Evolutionary conservation across 2,888 invertebrate species (phyloP).

Genomic region (Fabriciana adippe): DNA sequence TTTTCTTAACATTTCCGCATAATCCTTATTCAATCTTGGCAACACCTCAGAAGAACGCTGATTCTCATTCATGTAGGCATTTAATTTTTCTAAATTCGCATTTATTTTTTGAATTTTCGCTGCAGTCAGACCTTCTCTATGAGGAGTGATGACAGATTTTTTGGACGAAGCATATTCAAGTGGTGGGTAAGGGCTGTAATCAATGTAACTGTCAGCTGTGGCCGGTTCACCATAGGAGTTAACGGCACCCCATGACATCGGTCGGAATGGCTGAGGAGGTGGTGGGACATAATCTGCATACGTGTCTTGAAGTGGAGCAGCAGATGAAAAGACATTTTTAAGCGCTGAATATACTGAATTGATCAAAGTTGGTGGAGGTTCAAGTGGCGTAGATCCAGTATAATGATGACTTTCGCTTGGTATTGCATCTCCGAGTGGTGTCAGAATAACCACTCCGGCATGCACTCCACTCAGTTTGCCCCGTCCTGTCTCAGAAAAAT

Average conservation of each 20-base stretch:
- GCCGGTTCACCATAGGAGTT: slow-evolving; percentile 76
- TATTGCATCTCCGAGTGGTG: slow-evolving; percentile 64
- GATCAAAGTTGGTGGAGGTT: slow-evolving; percentile 69
- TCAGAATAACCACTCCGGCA: slow-evolving; percentile 73
- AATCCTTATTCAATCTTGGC: slow-evolving; percentile 57
- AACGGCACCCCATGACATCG: slow-evolving; percentile 69
- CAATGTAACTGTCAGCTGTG: slow-evolving; percentile 58
- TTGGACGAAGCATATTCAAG: slow-evolving; percentile 63
- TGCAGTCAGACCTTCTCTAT: slow-evolving; percentile 57
- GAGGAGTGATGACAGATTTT: slow-evolving; percentile 46
- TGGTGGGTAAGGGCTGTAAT: slow-evolving; percentile 62
- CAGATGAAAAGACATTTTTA: slow-evolving; percentile 62
- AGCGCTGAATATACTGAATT: slow-evolving; percentile 70
- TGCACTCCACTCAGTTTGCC: slow-evolving; percentile 74
- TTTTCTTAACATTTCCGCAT: slow-evolving; percentile 57
- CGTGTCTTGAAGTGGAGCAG: slow-evolving; percentile 44
- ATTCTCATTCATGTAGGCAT: slow-evolving; percentile 56
- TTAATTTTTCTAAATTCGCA: slow-evolving; percentile 65
- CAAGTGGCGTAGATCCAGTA: slow-evolving; percentile 63
- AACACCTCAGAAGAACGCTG: slow-evolving; percentile 67
- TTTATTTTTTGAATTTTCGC: slow-evolving; percentile 74
- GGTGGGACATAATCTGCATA: slow-evolving; percentile 61
- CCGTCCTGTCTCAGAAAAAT: slow-evolving; percentile 76
- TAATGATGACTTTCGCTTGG: slow-evolving; percentile 55
- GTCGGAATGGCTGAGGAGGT: slow-evolving; percentile 62